A percentile compares a stretch with the other conserved stretches of the same genome.
phyloP scores from a whole-genome alignment of 1,140 invertebrate species.

The Reticulitermes speratus region DNA sequence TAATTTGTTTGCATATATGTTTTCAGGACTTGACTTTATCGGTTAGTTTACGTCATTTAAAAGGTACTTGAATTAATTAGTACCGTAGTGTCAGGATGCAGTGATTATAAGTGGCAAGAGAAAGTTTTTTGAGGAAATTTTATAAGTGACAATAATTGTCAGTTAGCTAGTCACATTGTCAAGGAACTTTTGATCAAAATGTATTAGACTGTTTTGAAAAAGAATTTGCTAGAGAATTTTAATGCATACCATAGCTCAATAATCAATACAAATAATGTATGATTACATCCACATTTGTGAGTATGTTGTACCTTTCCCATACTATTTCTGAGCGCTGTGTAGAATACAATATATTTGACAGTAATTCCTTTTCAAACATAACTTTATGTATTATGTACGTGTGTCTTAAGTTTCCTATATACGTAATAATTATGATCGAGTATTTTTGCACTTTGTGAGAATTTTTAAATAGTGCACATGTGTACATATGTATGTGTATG shows the following conservation, averaged over 20 bases:
- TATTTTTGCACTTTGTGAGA: slow-evolving; percentile 5
- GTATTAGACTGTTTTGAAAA: background rate
- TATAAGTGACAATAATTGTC: background rate
- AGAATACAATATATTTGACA: background rate
- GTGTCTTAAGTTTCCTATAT: background rate
- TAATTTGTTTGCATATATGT: no score
- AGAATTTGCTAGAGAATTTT: background rate
- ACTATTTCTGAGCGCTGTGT: background rate
- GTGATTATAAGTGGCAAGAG: background rate
- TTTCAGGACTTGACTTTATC: no score
- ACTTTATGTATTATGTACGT: background rate
- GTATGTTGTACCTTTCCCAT: background rate
- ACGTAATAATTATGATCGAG: background rate
- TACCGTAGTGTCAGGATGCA: background rate
- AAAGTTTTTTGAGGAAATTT: no score
- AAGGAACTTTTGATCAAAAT: background rate
- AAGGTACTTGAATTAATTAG: background rate
- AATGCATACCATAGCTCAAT: background rate
- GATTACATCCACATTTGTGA: background rate
- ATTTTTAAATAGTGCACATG: background rate
- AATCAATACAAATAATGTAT: background rate
- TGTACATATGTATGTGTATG: background rate
- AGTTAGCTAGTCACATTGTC: background rate
- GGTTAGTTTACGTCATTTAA: background rate
- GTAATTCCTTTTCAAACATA: background rate